Percentiles rank a stretch among this genome's conserved stretches.
Evolutionary conservation across 2,113 vertebrate genomes (phyloP).

Genomic region (Zootoca vivipara): DNA sequence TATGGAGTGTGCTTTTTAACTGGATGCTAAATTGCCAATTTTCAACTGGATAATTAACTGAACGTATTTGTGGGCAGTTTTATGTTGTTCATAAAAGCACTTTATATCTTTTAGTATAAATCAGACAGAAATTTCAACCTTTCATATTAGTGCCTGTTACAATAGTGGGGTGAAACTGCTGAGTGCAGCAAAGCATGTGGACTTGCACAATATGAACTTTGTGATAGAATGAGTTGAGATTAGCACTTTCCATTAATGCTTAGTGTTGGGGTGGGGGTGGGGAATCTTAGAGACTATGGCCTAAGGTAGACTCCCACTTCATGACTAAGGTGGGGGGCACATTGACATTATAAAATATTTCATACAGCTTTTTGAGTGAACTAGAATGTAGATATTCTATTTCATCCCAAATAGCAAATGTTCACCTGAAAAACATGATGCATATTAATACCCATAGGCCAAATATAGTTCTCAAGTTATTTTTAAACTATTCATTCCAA

Average conservation of each 20-base stretch:
- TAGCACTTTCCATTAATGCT: constrained; percentile 41
- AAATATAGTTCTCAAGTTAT: neutral
- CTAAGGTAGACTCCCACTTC: constrained; percentile 40
- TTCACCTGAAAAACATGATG: neutral
- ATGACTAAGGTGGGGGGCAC: neutral
- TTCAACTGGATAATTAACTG: constrained; percentile 7
- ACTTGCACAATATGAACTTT: constrained; percentile 16
- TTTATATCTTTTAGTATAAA: neutral
- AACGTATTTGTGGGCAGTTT: neutral
- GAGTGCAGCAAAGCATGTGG: constrained; percentile 30
- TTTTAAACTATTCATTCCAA: too few species aligned
- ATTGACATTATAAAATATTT: constrained; percentile 35
- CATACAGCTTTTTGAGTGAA: neutral
- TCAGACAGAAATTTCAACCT: constrained; percentile 21
- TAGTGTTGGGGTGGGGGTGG: constrained; percentile 17
- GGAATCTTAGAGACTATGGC: constrained; percentile 23
- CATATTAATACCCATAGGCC: neutral
- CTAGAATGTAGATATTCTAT: neutral
- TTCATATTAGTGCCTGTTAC: neutral
- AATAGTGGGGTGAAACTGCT: constrained; percentile 20
- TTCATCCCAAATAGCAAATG: neutral
- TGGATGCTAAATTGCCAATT: neutral
- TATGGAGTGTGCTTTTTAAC: neutral
- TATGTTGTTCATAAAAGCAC: constrained; percentile 16
- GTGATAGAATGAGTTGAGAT: constrained; percentile 38